Conservation (phyloP, 2,888 invertebrate species). For the Andrena chrysosceles region DNA sequence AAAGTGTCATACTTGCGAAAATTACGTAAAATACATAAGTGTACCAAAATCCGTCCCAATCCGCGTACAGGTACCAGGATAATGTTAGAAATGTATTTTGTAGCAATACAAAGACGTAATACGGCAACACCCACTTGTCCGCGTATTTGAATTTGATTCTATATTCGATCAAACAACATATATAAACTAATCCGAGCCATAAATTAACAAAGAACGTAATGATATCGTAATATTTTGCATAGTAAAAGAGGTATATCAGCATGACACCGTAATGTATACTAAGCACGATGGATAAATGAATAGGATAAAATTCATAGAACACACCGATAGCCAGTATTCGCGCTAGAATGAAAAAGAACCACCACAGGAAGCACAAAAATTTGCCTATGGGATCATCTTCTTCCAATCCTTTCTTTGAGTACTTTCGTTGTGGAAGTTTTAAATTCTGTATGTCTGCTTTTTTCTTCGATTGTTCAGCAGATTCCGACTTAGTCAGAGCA, state of each 20-base stretch:
- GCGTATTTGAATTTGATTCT: conserved; percentile 91
- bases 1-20: conserved; percentile 85
- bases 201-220: conserved; percentile 84
- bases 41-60: conserved; percentile 90
- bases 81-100: conserved; percentile 90
- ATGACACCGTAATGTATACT: conserved; percentile 90
- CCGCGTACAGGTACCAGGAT: conserved; percentile 88
- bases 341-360: conserved; percentile 91
- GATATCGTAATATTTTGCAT: conserved; percentile 88
- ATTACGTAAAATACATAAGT: conserved; percentile 88
- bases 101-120: conserved; percentile 88
- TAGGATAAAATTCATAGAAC: conserved; percentile 89
- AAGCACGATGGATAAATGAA: conserved; percentile 81
- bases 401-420: conserved; percentile 88
- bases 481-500: conserved; percentile 19
- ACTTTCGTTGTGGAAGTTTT: conserved; percentile 75
- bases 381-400: conserved; percentile 91
- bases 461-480: conserved; percentile 33
- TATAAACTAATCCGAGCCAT: conserved; percentile 90
- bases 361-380: conserved; percentile 90
- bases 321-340: conserved; percentile 90
- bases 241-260: conserved; percentile 88
- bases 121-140: conserved; percentile 89
- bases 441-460: conserved; percentile 57
- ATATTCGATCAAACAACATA: conserved; percentile 92